Percentiles rank a stretch among this genome's conserved stretches.
Evolutionary conservation across 2,797 vertebrate species (phyloP).

Genomic region (Neomorphus geoffroyi): DNA sequence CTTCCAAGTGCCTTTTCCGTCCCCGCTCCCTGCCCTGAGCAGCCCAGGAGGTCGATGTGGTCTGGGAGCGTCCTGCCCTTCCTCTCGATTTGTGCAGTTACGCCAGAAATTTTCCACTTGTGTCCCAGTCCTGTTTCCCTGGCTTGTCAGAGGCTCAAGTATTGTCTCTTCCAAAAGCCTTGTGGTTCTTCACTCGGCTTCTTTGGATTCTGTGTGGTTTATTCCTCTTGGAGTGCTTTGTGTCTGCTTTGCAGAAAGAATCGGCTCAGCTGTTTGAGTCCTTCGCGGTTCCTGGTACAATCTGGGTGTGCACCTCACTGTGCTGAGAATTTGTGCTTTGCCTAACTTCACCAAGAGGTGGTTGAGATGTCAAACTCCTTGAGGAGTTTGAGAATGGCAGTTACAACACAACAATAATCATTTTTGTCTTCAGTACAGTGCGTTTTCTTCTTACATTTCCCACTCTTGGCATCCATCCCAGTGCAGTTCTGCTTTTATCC

Average conservation of each 20-base stretch:
- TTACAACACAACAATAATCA: neutral
- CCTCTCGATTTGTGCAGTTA: slow-evolving; percentile 74
- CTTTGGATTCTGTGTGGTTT: slow-evolving; percentile 7
- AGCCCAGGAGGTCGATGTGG: slow-evolving; percentile 45
- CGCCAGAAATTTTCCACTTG: slow-evolving; percentile 74
- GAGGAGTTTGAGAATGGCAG: neutral
- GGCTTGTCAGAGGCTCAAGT: neutral
- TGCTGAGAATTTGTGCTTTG: neutral
- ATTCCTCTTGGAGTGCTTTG: slow-evolving; percentile 10
- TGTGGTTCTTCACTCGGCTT: neutral
- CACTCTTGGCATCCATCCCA: neutral
- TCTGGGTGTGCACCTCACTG: neutral
- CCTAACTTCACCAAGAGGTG: neutral
- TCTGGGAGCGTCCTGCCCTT: slow-evolving; percentile 50
- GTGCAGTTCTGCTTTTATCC: neutral
- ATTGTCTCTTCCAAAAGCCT: slow-evolving; percentile 13
- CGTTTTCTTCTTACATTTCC: neutral
- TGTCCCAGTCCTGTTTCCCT: slow-evolving; percentile 39
- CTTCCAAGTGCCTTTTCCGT: neutral
- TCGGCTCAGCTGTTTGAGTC: neutral
- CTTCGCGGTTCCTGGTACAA: neutral
- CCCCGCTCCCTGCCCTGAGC: slow-evolving; percentile 23
- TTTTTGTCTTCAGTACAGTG: neutral
- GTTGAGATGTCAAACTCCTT: neutral
- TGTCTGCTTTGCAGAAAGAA: slow-evolving; percentile 9